Percentiles rank a stretch among this genome's conserved stretches.
phyloP scores from a whole-genome alignment of 1,140 invertebrate species.

The Epicauta chinensis region DNA sequence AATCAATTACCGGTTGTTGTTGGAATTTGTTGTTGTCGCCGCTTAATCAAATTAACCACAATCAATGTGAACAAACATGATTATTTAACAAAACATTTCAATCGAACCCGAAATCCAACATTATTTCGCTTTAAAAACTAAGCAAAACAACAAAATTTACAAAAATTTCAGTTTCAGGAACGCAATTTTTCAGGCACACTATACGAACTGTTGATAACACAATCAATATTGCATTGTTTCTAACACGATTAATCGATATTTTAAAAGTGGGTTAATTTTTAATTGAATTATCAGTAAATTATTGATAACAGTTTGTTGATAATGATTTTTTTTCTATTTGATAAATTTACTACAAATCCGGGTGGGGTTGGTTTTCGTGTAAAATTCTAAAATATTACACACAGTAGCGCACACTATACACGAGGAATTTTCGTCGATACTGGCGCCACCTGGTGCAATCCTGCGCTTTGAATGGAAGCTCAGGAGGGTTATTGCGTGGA shows the following conservation, averaged over 20 bases:
- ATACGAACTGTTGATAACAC: too few species aligned
- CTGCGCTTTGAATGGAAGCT: too few species aligned
- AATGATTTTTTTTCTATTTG: too few species aligned
- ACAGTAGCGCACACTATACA: slow-evolving; percentile 8
- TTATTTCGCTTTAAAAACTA: too few species aligned
- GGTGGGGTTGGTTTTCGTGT: slow-evolving; percentile 24
- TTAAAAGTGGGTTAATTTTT: not conserved
- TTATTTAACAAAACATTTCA: slow-evolving; percentile 20
- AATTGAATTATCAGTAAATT: too few species aligned
- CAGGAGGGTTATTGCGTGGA: not conserved
- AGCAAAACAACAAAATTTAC: too few species aligned
- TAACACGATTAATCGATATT: not conserved
- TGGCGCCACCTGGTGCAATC: slow-evolving; percentile 15
- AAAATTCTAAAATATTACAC: slow-evolving; percentile 8
- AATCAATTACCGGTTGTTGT: not conserved
- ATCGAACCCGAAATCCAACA: not conserved
- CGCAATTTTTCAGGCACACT: too few species aligned
- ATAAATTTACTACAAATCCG: not conserved
- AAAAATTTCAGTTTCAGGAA: too few species aligned
- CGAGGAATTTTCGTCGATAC: slow-evolving; percentile 11
- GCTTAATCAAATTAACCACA: slow-evolving; percentile 19
- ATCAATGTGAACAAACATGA: slow-evolving; percentile 24
- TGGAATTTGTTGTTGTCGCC: slow-evolving; percentile 3
- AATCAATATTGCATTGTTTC: not conserved
- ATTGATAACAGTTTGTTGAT: too few species aligned